Conservation (phyloP, 2,113 vertebrate genomes). For the Megaceryle maxima region DNA sequence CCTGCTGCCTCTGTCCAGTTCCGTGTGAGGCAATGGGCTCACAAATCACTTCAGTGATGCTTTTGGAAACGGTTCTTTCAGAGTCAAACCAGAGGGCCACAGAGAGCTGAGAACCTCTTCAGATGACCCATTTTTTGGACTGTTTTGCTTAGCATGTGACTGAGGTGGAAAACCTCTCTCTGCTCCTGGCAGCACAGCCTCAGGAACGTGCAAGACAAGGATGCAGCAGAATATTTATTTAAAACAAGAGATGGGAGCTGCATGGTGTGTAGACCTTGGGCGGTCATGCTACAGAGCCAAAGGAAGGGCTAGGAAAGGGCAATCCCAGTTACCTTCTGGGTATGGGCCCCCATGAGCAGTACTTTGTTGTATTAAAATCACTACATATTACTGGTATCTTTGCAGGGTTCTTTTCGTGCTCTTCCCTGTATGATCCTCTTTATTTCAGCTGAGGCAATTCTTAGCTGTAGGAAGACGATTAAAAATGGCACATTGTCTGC, state of each 20-base stretch:
- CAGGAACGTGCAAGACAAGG: background rate
- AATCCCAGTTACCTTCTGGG: background rate
- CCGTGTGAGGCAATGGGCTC: fast-evolving
- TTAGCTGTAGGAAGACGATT: slow-evolving; percentile 30
- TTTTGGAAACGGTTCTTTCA: background rate
- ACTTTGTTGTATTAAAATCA: background rate
- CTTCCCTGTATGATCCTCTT: background rate
- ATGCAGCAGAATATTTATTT: background rate
- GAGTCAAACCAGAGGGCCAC: no score
- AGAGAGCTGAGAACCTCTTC: background rate
- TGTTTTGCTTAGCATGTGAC: background rate
- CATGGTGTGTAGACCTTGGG: background rate
- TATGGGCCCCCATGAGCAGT: fast-evolving
- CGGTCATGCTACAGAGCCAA: background rate
- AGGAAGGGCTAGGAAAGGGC: background rate
- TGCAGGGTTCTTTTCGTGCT: background rate
- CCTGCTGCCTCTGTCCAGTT: background rate
- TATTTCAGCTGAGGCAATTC: background rate
- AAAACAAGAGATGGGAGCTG: background rate
- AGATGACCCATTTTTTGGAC: background rate
- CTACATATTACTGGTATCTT: background rate
- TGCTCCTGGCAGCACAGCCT: background rate
- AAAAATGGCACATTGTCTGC: slow-evolving; percentile 51
- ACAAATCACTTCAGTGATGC: background rate
- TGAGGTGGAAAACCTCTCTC: background rate